Conservation (phyloP, 2,888 invertebrate species). For the Epirrhoe alternata region DNA sequence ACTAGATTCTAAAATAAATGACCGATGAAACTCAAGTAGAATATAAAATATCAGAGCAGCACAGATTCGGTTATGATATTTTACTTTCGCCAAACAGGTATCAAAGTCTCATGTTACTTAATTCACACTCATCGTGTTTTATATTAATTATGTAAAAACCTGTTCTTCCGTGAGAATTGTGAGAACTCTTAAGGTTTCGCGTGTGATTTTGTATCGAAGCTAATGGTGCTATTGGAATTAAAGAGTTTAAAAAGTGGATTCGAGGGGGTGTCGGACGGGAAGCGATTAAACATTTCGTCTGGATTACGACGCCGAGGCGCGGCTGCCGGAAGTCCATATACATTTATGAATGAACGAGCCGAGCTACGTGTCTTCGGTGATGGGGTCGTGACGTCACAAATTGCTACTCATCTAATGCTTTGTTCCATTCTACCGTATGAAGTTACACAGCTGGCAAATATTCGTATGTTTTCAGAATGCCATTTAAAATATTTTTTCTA, state of each 20-base stretch:
- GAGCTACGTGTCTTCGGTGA: constrained; percentile 62
- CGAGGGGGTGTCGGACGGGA: constrained; percentile 38
- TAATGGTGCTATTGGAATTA: constrained; percentile 26
- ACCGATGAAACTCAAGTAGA: not conserved
- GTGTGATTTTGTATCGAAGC: constrained; percentile 27
- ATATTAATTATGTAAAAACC: constrained; percentile 35
- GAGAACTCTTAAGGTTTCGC: constrained; percentile 31
- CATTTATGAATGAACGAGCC: constrained; percentile 66
- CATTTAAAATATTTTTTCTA: not conserved
- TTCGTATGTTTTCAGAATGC: not conserved
- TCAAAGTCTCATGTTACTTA: constrained; percentile 27
- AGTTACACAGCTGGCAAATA: constrained; percentile 2
- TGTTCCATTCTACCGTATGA: constrained; percentile 10
- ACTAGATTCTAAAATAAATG: not conserved
- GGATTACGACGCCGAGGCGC: constrained; percentile 57
- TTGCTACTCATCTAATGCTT: constrained; percentile 17
- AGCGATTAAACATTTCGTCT: constrained; percentile 48
- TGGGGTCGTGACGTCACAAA: constrained; percentile 62
- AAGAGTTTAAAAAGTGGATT: constrained; percentile 28
- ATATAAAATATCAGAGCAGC: not conserved
- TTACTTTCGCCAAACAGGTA: constrained; percentile 37
- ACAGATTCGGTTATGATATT: constrained; percentile 14
- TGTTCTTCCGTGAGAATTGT: constrained; percentile 36
- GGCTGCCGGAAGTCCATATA: constrained; percentile 74
- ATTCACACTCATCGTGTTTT: constrained; percentile 31